Base-by-base conservation (phyloP, 2,113 vertebrate species). In the Prionailurus viverrinus region DNA sequence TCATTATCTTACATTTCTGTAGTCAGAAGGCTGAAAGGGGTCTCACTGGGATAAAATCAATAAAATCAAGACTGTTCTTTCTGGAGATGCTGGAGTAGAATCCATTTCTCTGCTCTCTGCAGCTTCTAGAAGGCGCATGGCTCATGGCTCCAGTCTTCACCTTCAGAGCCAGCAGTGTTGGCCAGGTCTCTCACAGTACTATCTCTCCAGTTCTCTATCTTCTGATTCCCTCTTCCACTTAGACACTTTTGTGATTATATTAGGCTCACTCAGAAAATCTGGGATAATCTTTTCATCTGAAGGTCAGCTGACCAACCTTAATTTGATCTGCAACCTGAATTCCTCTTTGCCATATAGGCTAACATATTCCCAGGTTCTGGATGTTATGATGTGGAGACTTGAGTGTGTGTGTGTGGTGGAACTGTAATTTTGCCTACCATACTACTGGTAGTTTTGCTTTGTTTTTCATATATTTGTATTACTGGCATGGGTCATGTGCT, bases 171-270 rank as follows among this genome's bases (percentile, higher is more conserved):
- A 27, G 73, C 11, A 11, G 5, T 4, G 9, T 8, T 48, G 14
- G 31, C 23, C 88, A 13, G 5, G 11, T 10, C 5, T 58, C 51
- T 18, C 66, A 0, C 1, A 4, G 33, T 55, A 27, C 15, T 48
- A 13, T 73, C 66, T 31, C 25, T 4, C 45, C 31, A 4, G 2
- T 14, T n/a, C 19, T 66, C 39, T 85, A 4, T 85, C 41, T 68
- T 8, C 18, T n/a, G 63, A 41, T 33, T 68, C 0, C 0, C 63
- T 68, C 21, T 33, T 48, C 31, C 5, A 1, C n/a, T 55, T 36
- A 36, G 18, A 39, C 48, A 5, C 33, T 29, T 51, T 29, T 51
- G 66, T 7, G 33, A 55, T 55, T 29, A 36, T 10, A 29, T 5
- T 31, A 68, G 48, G 33, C 66, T 88, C 68, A 29, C 25, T 8